Conservation (phyloP, 1,140 invertebrate genomes). For the Antheraea pernyi region DNA sequence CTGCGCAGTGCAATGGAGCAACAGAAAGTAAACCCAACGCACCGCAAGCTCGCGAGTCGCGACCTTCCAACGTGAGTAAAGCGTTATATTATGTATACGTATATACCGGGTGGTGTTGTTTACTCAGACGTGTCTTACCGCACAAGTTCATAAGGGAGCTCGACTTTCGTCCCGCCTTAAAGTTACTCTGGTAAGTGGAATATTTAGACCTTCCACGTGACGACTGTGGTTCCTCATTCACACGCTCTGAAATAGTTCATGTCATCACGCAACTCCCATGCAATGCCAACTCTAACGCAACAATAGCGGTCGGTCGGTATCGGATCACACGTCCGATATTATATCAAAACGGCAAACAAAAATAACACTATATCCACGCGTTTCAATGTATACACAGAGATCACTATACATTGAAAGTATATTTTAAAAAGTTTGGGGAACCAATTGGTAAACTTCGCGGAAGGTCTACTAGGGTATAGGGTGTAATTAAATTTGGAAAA, state of each 20-base stretch:
- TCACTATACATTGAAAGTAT: constrained; percentile 26
- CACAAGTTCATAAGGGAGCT: constrained; percentile 96
- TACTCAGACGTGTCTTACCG: constrained; percentile 86
- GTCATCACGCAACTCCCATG: constrained; percentile 50
- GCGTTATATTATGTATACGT: constrained; percentile 39
- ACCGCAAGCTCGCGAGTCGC: constrained; percentile 50
- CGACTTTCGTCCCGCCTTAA: constrained; percentile 91
- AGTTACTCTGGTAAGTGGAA: constrained; percentile 89
- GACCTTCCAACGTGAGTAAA: constrained; percentile 52
- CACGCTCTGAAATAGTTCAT: constrained; percentile 78
- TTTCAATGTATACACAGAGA: constrained; percentile 14
- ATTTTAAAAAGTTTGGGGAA: constrained; percentile 43
- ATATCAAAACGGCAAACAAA: constrained; percentile 55
- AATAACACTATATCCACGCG: constrained; percentile 47
- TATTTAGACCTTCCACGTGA: constrained; percentile 90
- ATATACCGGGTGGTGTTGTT: constrained; percentile 29
- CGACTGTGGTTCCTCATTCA: constrained; percentile 86
- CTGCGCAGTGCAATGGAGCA: constrained; percentile 28
- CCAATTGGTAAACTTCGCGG: constrained; percentile 62
- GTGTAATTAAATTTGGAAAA: constrained; percentile 51
- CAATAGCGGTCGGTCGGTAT: constrained; percentile 16
- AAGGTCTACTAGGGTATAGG: constrained; percentile 60
- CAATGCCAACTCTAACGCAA: constrained; percentile 29
- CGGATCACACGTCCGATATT: constrained; percentile 16
- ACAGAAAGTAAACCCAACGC: constrained; percentile 61